Evolutionary conservation across 2,113 vertebrate species (phyloP).

Genomic region (Dasyurus viverrinus): DNA sequence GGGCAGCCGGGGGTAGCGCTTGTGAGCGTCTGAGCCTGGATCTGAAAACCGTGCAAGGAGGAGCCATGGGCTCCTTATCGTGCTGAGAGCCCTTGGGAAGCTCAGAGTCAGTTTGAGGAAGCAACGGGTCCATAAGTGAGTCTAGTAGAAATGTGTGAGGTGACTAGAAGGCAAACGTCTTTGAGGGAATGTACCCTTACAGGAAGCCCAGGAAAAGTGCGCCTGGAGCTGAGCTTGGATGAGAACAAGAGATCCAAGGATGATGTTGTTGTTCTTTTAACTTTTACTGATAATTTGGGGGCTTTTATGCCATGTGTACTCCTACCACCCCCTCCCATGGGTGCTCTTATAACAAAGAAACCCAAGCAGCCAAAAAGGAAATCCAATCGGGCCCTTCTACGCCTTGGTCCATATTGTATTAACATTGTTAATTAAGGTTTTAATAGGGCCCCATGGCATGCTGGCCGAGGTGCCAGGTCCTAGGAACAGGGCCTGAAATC

Average conservation of each 20-base stretch:
- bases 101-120: not conserved
- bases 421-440: not conserved
- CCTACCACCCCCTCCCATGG: not conserved
- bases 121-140: not conserved
- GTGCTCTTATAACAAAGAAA: not conserved
- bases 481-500: not conserved
- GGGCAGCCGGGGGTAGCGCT: not conserved
- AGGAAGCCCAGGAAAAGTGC: not conserved
- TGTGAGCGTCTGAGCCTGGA: not conserved
- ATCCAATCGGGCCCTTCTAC: not conserved
- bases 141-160: not conserved
- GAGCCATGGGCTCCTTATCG: not conserved
- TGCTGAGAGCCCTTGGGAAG: not conserved
- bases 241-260: not conserved
- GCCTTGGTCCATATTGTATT: conserved; percentile 34
- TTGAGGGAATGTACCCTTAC: not conserved
- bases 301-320: not conserved
- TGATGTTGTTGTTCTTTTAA: not conserved
- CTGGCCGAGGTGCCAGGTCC: not conserved
- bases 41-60: not conserved
- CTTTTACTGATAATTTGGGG: not conserved
- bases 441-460: not conserved
- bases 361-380: not conserved
- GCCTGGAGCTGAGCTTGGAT: not conserved
- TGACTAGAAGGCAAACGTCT: not conserved